These are phyloP conservation scores for Speoplatyrhinus poulsoni DNA, from an alignment of 2,113 vertebrate genomes.

Conservation along the genomic window DNA sequence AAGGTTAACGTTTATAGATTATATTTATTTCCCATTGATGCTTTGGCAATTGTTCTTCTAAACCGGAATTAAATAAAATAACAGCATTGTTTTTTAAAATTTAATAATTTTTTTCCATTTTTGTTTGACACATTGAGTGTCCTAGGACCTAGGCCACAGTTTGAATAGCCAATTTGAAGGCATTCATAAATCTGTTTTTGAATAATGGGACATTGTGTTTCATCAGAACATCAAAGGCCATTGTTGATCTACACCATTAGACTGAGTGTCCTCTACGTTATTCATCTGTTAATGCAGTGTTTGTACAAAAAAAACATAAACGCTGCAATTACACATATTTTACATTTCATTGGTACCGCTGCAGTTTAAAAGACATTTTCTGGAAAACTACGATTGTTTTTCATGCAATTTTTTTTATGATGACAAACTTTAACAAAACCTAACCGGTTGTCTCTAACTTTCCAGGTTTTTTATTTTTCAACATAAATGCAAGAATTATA, in stretches of 20 bases:
- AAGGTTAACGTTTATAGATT: no score
- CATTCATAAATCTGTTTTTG: conserved; percentile 12
- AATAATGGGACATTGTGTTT: conserved; percentile 26
- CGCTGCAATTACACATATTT: conserved; percentile 14
- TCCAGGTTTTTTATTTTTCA: background rate
- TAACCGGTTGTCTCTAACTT: background rate
- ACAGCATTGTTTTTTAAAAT: no score
- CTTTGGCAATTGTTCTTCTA: no score
- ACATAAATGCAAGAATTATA: background rate
- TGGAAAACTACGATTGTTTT: background rate
- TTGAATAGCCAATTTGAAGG: background rate
- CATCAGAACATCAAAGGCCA: conserved; percentile 25
- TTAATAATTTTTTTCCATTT: no score
- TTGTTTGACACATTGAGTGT: no score
- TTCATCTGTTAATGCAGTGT: conserved; percentile 16
- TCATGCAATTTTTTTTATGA: background rate
- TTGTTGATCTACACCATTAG: conserved; percentile 7
- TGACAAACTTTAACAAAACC: background rate
- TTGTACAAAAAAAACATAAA: conserved; percentile 11
- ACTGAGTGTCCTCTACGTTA: background rate
- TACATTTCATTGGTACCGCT: background rate
- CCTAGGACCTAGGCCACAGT: background rate
- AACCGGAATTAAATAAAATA: no score
- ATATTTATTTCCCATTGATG: no score
- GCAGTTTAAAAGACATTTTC: background rate